Conservation (phyloP, 2,888 invertebrate genomes). For the Catocala sponsa region DNA sequence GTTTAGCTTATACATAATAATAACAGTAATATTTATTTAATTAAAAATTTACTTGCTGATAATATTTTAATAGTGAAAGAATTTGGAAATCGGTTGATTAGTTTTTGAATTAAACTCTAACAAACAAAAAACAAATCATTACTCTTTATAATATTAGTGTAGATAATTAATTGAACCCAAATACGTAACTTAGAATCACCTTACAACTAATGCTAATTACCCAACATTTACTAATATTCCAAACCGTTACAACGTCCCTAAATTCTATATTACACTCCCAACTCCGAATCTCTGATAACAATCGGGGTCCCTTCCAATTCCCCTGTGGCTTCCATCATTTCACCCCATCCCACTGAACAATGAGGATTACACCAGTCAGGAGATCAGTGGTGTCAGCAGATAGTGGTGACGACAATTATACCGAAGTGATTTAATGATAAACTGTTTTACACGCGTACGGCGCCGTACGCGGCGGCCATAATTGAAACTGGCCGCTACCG, state of each 20-base stretch:
- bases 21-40: no score
- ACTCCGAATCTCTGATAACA: constrained; percentile 7
- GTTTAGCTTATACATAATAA: no score
- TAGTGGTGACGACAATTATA: constrained; percentile 21
- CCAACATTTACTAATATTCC: not conserved
- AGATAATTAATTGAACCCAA: no score
- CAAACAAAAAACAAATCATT: no score
- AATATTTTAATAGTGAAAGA: no score
- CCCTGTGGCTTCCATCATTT: constrained; percentile 27
- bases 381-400: constrained; percentile 26
- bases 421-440: constrained; percentile 23
- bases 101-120: no score
- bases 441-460: constrained; percentile 1
- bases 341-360: constrained; percentile 29
- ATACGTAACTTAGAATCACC: no score
- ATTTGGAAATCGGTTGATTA: no score
- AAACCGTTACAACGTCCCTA: not conserved
- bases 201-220: not conserved
- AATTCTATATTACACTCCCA: not conserved
- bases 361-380: constrained; percentile 40
- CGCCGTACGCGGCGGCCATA: constrained; percentile 6
- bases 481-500: constrained; percentile 6
- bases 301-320: constrained; percentile 26
- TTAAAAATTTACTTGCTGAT: no score
- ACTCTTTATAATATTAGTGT: no score